Evolutionary conservation across 2,113 vertebrate genomes (phyloP).

Genomic region (Psilopsiagon aurifrons): DNA sequence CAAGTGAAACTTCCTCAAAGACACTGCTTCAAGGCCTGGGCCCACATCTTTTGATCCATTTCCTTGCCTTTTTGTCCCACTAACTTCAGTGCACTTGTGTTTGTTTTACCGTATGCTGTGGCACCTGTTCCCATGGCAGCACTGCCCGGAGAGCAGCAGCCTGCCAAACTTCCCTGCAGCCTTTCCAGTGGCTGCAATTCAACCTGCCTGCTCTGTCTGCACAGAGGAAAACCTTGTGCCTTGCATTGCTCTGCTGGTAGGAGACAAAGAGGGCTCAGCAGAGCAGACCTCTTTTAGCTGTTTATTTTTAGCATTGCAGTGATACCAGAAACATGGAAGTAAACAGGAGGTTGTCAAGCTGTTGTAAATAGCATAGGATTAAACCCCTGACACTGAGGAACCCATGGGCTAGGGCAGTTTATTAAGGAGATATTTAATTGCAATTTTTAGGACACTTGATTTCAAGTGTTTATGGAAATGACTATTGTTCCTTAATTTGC

Average conservation of each 20-base stretch:
- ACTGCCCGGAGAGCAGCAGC: background rate
- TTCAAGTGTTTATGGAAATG: conserved; percentile 66
- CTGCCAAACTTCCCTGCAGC: conserved; percentile 8
- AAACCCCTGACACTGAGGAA: conserved; percentile 64
- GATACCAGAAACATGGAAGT: conserved; percentile 77
- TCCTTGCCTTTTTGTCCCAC: conserved; percentile 16
- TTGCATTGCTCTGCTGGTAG: conserved; percentile 46
- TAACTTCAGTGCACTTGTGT: conserved; percentile 21
- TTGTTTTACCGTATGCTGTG: background rate
- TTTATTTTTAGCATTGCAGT: conserved; percentile 78
- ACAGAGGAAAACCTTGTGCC: conserved; percentile 31
- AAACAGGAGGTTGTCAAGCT: conserved; percentile 78
- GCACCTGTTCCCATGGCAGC: conserved; percentile 55
- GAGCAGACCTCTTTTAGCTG: conserved; percentile 71
- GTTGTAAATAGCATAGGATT: conserved; percentile 73
- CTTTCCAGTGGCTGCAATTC: conserved; percentile 51
- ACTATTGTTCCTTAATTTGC: conserved; percentile 33
- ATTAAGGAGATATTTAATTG: background rate
- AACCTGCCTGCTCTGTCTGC: conserved; percentile 12
- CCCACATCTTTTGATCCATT: background rate
- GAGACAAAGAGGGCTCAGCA: conserved; percentile 69
- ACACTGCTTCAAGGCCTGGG: conserved; percentile 1
- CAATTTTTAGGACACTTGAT: conserved; percentile 64
- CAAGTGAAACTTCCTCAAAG: conserved; percentile 47
- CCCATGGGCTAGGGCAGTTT: conserved; percentile 23